Evolutionary conservation across 2,888 invertebrate genomes (phyloP).

Genomic region (Andrena chrysosceles): DNA sequence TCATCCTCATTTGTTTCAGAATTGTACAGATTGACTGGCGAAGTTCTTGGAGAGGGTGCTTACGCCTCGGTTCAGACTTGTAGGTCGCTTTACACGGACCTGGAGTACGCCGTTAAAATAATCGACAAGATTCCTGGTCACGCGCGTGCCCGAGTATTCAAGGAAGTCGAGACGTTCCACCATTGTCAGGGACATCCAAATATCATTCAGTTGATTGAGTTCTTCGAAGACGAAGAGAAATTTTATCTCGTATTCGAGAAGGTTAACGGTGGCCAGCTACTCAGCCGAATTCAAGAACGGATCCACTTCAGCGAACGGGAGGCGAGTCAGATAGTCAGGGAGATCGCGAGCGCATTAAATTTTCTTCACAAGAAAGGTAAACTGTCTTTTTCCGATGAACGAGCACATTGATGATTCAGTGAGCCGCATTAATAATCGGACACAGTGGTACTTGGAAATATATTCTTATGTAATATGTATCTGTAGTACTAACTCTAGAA

Average conservation of each 20-base stretch:
- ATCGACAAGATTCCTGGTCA: constrained; percentile 98
- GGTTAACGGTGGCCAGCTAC: constrained; percentile 97
- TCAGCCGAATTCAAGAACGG: constrained; percentile 96
- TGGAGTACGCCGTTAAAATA: constrained; percentile 98
- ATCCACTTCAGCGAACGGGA: constrained; percentile 98
- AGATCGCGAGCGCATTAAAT: constrained; percentile 97
- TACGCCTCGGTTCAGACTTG: constrained; percentile 98
- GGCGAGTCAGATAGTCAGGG: constrained; percentile 96
- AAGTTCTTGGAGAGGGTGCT: constrained; percentile 98
- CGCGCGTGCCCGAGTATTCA: constrained; percentile 97
- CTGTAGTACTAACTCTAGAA: no score
- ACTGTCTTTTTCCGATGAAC: neutral
- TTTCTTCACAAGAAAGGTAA: constrained; percentile 97
- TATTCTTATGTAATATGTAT: no score
- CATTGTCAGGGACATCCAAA: constrained; percentile 99
- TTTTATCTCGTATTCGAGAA: constrained; percentile 99
- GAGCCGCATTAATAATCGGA: no score
- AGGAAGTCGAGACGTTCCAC: constrained; percentile 99
- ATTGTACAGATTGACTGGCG: constrained; percentile 97
- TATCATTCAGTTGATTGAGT: constrained; percentile 98
- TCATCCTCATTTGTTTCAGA: constrained; percentile 87
- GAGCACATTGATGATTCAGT: neutral
- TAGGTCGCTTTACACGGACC: constrained; percentile 94
- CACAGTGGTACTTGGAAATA: no score
- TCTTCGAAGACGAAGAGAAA: constrained; percentile 98